Evolutionary conservation across 2,113 vertebrate genomes (phyloP).

Genomic region (Cricetomys ansorgei): DNA sequence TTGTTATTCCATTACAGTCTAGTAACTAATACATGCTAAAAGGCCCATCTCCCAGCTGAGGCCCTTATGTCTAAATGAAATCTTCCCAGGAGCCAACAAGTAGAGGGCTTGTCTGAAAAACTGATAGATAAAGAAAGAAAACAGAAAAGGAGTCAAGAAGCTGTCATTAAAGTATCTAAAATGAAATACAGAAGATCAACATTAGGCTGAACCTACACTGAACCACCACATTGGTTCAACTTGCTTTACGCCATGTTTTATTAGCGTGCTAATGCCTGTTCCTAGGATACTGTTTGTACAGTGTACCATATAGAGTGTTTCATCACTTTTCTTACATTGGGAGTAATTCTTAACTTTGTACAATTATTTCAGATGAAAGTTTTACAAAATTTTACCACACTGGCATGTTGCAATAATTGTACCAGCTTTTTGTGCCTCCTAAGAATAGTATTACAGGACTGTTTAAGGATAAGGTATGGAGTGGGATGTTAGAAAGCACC

Average conservation of each 20-base stretch:
- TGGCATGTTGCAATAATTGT: not conserved
- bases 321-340: not conserved
- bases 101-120: not conserved
- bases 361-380: not conserved
- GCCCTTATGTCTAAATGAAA: slow-evolving; percentile 6
- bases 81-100: not conserved
- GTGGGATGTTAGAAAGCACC: not conserved
- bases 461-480: not conserved
- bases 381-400: not conserved
- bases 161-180: not conserved
- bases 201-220: too few species aligned
- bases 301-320: not conserved
- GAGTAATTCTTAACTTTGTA: not conserved
- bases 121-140: not conserved
- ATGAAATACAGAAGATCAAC: not conserved
- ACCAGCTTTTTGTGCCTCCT: not conserved
- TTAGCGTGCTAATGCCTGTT: not conserved
- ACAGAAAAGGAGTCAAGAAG: not conserved
- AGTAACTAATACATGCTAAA: not conserved
- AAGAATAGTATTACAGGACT: not conserved
- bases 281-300: not conserved
- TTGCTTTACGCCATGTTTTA: not conserved
- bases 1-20: slow-evolving; percentile 23
- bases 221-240: not conserved
- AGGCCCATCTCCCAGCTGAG: not conserved